Conservation (phyloP, 1,140 invertebrate genomes). For the Drosophila nigromelanica region DNA sequence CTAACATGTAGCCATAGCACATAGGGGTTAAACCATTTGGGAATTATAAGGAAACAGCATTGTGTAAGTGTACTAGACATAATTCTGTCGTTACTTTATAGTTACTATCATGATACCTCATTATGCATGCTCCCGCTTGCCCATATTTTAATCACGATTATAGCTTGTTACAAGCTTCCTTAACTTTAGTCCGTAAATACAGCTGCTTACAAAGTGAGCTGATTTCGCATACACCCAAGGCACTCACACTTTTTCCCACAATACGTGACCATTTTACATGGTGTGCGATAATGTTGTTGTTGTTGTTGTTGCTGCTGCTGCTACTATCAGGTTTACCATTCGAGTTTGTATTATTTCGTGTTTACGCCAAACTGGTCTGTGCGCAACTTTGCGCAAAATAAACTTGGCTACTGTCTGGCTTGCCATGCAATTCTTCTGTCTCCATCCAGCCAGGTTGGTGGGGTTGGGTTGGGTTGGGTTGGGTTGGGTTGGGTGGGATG, state of each 20-base stretch:
- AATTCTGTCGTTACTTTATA: background rate
- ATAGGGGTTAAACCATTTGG: background rate
- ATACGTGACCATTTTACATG: constrained; percentile 69
- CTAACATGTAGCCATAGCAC: background rate
- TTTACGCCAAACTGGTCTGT: constrained; percentile 21
- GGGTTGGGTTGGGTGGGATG: background rate
- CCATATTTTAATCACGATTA: constrained; percentile 7
- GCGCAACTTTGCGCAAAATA: constrained; percentile 15
- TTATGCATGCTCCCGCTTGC: constrained; percentile 4
- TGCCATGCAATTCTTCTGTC: constrained; percentile 12
- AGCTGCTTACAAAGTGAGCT: constrained; percentile 36
- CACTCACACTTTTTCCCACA: constrained; percentile 35
- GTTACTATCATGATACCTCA: background rate
- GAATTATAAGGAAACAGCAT: constrained; percentile 1
- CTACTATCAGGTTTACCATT: constrained; percentile 14
- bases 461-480: background rate
- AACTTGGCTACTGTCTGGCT: constrained; percentile 27
- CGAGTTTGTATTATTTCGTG: constrained; percentile 50
- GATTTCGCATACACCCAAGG: constrained; percentile 16
- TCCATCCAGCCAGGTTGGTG: constrained; percentile 9
- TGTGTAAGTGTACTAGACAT: background rate
- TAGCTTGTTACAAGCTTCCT: constrained; percentile 2
- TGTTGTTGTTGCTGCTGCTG: constrained; percentile 30
- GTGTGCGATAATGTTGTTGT: constrained; percentile 1
- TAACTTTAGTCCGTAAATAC: constrained; percentile 15